These are phyloP conservation scores for Peromyscus maniculatus DNA, from an alignment of 2,113 vertebrate species.

Conservation along the genomic window DNA sequence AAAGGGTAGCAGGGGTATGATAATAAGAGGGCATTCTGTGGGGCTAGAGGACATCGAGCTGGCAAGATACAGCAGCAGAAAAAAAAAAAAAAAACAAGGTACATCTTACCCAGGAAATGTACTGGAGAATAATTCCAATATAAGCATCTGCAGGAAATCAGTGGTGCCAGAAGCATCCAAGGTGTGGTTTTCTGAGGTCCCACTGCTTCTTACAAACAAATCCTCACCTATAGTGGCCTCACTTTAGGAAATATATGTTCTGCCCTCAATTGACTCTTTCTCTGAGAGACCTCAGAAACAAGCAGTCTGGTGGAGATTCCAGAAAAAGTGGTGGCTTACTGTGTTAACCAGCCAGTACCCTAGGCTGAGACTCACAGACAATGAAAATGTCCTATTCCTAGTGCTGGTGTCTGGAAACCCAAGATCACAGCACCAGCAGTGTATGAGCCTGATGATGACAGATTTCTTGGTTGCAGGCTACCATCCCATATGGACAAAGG, in stretches of 20 bases:
- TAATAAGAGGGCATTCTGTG: slow-evolving; percentile 56
- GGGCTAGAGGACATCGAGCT: slow-evolving; percentile 51
- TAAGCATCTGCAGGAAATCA: neutral
- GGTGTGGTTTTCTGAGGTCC: neutral
- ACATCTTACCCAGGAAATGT: neutral
- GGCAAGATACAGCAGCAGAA: slow-evolving; percentile 8
- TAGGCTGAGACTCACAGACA: neutral
- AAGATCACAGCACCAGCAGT: rapidly evolving
- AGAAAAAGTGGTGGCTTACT: rapidly evolving
- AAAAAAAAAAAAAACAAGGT: neutral
- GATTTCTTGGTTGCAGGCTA: neutral
- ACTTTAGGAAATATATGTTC: neutral
- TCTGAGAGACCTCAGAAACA: neutral
- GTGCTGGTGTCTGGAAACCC: neutral
- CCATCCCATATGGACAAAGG: neutral
- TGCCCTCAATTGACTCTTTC: neutral
- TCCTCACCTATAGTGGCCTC: neutral
- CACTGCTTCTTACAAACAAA: neutral
- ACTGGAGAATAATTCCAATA: neutral
- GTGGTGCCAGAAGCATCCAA: neutral
- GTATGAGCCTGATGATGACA: neutral
- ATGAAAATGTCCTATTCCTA: too few species aligned
- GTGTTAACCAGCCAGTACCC: neutral
- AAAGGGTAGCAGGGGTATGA: slow-evolving; percentile 64
- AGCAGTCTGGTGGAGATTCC: neutral